phyloP scores from a whole-genome alignment of 2,797 vertebrate genomes.

The Moxostoma hubbsi region DNA sequence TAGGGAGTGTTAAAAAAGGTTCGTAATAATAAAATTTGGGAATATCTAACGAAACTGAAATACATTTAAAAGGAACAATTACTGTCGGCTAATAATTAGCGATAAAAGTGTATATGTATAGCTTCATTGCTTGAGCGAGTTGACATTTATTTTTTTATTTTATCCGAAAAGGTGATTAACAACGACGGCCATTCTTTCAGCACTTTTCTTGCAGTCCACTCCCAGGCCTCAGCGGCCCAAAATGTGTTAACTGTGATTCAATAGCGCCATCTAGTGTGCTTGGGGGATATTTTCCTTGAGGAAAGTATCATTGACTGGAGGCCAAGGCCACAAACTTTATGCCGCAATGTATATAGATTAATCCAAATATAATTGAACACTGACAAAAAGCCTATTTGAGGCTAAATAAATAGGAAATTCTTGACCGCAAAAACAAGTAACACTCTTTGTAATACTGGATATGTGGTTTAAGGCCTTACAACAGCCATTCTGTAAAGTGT shows the following conservation, averaged over 20 bases:
- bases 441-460: neutral
- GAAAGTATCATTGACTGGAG: constrained; percentile 1
- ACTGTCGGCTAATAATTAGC: too few relatives aligned
- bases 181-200: constrained; percentile 71
- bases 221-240: neutral
- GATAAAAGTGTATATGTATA: too few relatives aligned
- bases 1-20: too few relatives aligned
- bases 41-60: neutral
- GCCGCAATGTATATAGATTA: neutral
- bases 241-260: constrained; percentile 69
- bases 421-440: neutral
- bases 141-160: neutral
- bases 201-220: constrained; percentile 51
- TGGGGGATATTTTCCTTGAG: constrained; percentile 19
- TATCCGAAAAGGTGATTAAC: constrained; percentile 57
- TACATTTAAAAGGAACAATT: too few relatives aligned
- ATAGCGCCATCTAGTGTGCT: constrained; percentile 82
- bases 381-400: neutral
- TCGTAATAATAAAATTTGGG: too few relatives aligned
- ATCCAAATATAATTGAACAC: neutral
- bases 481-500: neutral
- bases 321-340: constrained; percentile 21
- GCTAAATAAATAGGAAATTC: neutral
- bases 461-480: neutral
- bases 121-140: too few relatives aligned